These are phyloP conservation scores for human DNA, from an alignment of 2,113 vertebrate species.

Conservation along the genomic window GRCh38 chr1:161576501-161577000, in stretches of 20 bases:
- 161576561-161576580: background rate
- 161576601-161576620: too few species aligned
- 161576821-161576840: background rate
- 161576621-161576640: too few species aligned
- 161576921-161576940: background rate
- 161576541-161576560: background rate
- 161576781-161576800: background rate
- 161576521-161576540: background rate
- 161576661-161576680: background rate
- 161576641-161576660: background rate
- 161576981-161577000: background rate
- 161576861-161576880: background rate
- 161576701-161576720: background rate
- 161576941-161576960: background rate
- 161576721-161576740: background rate
- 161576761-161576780: background rate
- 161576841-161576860: background rate
- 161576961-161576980: constrained; percentile 53
- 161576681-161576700: background rate
- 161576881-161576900: constrained; percentile 49
- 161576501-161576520: background rate
- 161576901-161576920: background rate
- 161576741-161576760: background rate
- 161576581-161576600: too few species aligned
- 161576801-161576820: background rate